Evolutionary conservation across 2,797 vertebrate species (phyloP).

Genomic region (Gallinago stenura): DNA sequence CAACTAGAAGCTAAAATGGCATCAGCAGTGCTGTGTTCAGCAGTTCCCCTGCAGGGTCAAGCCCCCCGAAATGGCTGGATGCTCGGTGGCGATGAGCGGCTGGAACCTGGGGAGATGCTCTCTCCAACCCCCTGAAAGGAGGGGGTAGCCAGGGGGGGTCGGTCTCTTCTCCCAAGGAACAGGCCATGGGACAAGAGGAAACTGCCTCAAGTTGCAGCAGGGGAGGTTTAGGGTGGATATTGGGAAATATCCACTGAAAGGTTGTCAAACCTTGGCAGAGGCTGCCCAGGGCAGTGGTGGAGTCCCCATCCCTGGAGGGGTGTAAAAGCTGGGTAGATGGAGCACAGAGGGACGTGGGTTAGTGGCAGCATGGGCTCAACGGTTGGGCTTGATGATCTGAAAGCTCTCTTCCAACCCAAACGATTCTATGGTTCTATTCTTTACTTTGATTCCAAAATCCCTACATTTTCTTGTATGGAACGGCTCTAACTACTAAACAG

Average conservation of each 20-base stretch:
- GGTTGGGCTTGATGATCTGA: not conserved
- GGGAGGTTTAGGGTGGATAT: no score
- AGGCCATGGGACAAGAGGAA: no score
- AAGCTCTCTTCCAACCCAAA: not conserved
- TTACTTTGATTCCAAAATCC: not conserved
- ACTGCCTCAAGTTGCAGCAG: no score
- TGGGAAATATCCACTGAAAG: not conserved
- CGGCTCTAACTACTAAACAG: not conserved
- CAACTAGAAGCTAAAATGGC: not conserved
- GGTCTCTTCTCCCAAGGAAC: no score
- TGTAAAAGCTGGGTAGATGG: not conserved
- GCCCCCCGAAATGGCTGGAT: no score
- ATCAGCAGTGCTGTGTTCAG: accelerated
- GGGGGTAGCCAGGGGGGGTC: no score
- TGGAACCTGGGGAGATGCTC: no score
- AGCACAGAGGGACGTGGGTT: not conserved
- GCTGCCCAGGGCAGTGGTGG: not conserved
- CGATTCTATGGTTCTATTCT: not conserved
- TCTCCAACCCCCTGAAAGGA: not conserved
- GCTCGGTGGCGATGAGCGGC: no score
- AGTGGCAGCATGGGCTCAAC: not conserved
- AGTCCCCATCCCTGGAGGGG: not conserved
- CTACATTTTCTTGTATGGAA: not conserved
- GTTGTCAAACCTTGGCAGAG: not conserved
- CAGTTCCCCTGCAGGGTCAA: not conserved